Evolutionary conservation across 2,888 invertebrate species (phyloP).

Genomic region (Diarsia dahlii): DNA sequence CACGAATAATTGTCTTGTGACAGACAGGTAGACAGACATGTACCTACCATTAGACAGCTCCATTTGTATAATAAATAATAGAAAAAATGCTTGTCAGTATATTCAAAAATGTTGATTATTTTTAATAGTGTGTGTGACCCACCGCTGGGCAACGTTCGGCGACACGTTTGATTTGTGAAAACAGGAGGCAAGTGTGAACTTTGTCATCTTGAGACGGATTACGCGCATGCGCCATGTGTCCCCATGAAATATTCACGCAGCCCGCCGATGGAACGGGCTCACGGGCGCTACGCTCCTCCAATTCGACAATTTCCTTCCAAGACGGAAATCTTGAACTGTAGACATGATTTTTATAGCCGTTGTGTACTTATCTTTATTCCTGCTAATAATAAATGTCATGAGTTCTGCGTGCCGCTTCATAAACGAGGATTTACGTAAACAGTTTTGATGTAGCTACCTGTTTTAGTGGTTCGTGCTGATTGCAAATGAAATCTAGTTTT

Average conservation of each 20-base stretch:
- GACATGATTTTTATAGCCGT: conserved; percentile 67
- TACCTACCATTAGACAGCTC: conserved; percentile 21
- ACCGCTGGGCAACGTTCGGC: conserved; percentile 6
- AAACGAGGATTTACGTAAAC: conserved; percentile 57
- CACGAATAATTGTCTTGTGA: conserved; percentile 56
- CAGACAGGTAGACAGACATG: conserved; percentile 36
- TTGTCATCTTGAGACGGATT: conserved; percentile 67
- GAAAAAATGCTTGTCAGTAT: background rate
- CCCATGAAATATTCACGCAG: conserved; percentile 72
- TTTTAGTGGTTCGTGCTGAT: conserved; percentile 28
- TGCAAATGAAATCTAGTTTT: conserved; percentile 30
- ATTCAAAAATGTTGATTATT: background rate
- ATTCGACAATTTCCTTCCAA: conserved; percentile 67
- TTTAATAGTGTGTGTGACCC: conserved; percentile 16
- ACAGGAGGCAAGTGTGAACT: conserved; percentile 51
- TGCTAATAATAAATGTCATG: conserved; percentile 65
- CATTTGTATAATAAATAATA: conserved; percentile 14
- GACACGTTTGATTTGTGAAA: conserved; percentile 51
- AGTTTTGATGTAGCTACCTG: conserved; percentile 46
- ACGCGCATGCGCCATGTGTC: conserved; percentile 70
- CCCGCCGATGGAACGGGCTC: conserved; percentile 60
- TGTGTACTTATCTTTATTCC: conserved; percentile 65
- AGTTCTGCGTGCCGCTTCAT: conserved; percentile 56
- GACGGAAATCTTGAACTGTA: conserved; percentile 67
- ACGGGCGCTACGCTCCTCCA: conserved; percentile 58